phyloP scores from a whole-genome alignment of 2,888 invertebrate genomes.

The Lasioglossum figueresi region DNA sequence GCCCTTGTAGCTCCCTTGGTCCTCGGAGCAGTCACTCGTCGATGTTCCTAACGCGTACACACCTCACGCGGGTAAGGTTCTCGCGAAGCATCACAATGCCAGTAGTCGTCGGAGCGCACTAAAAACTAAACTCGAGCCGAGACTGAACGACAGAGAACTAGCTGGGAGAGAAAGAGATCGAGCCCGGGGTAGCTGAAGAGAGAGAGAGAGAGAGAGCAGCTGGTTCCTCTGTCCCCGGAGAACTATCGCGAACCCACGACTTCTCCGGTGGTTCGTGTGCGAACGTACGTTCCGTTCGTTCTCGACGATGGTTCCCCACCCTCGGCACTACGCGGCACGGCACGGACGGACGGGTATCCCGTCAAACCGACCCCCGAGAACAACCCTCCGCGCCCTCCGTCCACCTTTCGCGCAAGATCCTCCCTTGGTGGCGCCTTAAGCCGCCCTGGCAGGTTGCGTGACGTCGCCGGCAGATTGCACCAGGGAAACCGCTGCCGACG shows the following conservation, averaged over 20 bases:
- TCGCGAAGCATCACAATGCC: slow-evolving; percentile 31
- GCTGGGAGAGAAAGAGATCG: background rate
- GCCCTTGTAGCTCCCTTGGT: background rate
- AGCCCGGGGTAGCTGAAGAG: background rate
- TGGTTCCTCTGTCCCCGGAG: slow-evolving; percentile 67
- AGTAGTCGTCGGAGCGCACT: background rate
- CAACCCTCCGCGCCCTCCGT: slow-evolving; percentile 61
- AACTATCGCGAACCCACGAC: slow-evolving; percentile 67
- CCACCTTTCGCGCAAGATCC: slow-evolving; percentile 61
- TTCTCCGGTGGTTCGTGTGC: slow-evolving; percentile 29
- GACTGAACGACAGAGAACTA: background rate
- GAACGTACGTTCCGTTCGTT: slow-evolving; percentile 54
- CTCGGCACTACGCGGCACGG: slow-evolving; percentile 55
- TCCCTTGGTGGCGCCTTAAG: slow-evolving; percentile 70
- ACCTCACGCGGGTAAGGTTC: slow-evolving; percentile 3
- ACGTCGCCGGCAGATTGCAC: slow-evolving; percentile 78
- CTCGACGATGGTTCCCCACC: slow-evolving; percentile 61
- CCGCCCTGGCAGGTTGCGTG: slow-evolving; percentile 65
- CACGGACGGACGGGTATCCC: slow-evolving; percentile 43
- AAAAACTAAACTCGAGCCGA: background rate
- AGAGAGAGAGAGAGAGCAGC: too few species aligned
- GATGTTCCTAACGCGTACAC: slow-evolving; percentile 33
- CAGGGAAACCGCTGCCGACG: slow-evolving; percentile 69
- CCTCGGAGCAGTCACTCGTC: slow-evolving; percentile 27
- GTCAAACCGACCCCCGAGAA: slow-evolving; percentile 59